phyloP scores from a whole-genome alignment of 2,113 vertebrate species.

The Hyperopisus bebe region DNA sequence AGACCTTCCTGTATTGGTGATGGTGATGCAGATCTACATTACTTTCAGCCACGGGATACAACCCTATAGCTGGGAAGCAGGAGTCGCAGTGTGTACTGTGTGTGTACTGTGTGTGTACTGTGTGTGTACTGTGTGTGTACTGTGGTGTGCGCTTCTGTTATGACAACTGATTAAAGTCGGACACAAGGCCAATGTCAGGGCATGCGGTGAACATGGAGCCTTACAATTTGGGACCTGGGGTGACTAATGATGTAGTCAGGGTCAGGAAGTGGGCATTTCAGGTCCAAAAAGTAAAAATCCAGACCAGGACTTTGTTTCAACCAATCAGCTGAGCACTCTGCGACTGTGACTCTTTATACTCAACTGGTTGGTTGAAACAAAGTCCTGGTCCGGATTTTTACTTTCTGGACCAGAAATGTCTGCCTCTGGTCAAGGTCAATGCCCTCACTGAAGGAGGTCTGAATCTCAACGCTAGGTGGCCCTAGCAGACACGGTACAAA shows the following conservation, averaged over 20 bases:
- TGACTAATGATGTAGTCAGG: not conserved
- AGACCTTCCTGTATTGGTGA: not conserved
- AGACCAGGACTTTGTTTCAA: too few relatives aligned
- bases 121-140: not conserved
- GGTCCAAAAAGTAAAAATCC: too few relatives aligned
- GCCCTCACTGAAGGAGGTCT: not conserved
- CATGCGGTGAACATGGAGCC: not conserved
- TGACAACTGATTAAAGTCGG: not conserved
- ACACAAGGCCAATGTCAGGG: not conserved
- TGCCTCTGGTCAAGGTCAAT: not conserved
- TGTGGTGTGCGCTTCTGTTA: not conserved
- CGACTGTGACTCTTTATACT: too few relatives aligned
- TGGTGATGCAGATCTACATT: not conserved
- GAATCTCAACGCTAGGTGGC: not conserved
- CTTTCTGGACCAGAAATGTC: too few relatives aligned
- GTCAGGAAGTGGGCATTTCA: too few relatives aligned
- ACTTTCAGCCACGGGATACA: not conserved
- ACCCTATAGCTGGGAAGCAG: not conserved
- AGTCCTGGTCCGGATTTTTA: too few relatives aligned
- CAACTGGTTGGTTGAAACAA: too few relatives aligned
- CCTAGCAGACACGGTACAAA: not conserved
- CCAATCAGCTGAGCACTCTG: too few relatives aligned
- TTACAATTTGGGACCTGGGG: not conserved
- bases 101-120: too few relatives aligned
- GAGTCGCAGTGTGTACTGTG: not conserved